Conservation (phyloP, 1,140 invertebrate genomes). For the Parasteatoda tepidariorum region DNA sequence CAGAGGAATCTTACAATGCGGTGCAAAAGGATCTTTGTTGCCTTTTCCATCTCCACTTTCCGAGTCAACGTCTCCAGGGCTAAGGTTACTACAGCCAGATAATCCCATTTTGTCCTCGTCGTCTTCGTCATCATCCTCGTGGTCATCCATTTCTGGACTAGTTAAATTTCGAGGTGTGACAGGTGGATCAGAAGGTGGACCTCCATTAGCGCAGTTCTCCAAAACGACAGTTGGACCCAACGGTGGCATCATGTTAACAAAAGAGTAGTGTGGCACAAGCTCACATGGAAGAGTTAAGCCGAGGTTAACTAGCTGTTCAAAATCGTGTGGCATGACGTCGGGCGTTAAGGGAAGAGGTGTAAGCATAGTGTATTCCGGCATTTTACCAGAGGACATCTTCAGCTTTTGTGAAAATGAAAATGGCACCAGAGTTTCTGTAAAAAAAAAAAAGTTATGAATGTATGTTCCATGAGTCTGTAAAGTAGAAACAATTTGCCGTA, state of each 20-base stretch:
- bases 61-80: neutral
- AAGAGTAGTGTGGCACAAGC: conserved; percentile 39
- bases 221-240: conserved; percentile 14
- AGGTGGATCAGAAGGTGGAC: conserved; percentile 29
- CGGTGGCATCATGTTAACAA: conserved; percentile 42
- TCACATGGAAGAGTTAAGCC: conserved; percentile 42
- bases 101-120: neutral
- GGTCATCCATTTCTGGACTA: conserved; percentile 36
- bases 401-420: neutral
- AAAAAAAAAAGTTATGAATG: neutral
- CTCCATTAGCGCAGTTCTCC: neutral
- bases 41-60: neutral
- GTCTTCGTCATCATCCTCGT: conserved; percentile 38
- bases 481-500: neutral
- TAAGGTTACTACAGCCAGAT: neutral
- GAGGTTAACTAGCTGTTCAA: conserved; percentile 50
- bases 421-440: no score
- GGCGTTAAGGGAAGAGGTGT: conserved; percentile 51
- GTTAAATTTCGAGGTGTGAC: conserved; percentile 23
- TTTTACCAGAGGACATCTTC: conserved; percentile 42
- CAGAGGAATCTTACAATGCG: conserved; percentile 68
- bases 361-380: conserved; percentile 57
- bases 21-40: conserved; percentile 65
- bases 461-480: neutral
- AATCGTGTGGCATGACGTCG: conserved; percentile 57